A percentile compares a stretch with the other conserved stretches of the same genome.
phyloP scores from a whole-genome alignment of 2,888 invertebrate genomes.

The Macrostomum cliftonense region DNA sequence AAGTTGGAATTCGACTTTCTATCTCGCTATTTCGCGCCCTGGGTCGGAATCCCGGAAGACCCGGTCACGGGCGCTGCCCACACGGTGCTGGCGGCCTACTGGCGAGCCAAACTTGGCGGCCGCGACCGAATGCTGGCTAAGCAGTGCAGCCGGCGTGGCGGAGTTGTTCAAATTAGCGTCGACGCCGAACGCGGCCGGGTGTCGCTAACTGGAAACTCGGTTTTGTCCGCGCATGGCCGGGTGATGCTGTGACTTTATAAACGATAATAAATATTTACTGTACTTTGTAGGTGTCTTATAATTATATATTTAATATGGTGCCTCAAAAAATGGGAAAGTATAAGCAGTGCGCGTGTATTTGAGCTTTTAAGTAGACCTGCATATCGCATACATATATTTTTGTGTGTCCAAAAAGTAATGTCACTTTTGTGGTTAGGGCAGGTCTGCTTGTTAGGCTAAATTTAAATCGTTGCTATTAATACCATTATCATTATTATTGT shows the following conservation, averaged over 20 bases:
- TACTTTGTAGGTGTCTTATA: too few relatives aligned
- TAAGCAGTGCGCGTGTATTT: too few relatives aligned
- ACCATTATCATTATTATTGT: too few relatives aligned
- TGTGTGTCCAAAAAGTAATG: too few relatives aligned
- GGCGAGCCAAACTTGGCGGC: constrained; percentile 31
- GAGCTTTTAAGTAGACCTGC: too few relatives aligned
- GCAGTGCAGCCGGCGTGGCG: constrained; percentile 25
- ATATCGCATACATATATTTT: too few relatives aligned
- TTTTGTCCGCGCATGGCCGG: background rate
- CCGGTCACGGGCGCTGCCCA: constrained; percentile 40
- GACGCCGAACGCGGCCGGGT: constrained; percentile 10
- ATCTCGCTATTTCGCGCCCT: constrained; percentile 41
- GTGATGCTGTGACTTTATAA: background rate
- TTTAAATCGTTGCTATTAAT: too few relatives aligned
- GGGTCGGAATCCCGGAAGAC: constrained; percentile 40
- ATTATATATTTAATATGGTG: too few relatives aligned
- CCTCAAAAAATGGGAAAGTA: too few relatives aligned
- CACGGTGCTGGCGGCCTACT: constrained; percentile 39
- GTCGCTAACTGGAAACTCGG: background rate
- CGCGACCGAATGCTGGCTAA: constrained; percentile 21
- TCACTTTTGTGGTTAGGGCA: too few relatives aligned
- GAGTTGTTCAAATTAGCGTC: constrained; percentile 18
- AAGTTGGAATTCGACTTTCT: constrained; percentile 26
- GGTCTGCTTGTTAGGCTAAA: too few relatives aligned
- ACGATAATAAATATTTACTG: too few relatives aligned